phyloP scores from a whole-genome alignment of 2,888 invertebrate genomes.

The Osedax fenrisi region DNA sequence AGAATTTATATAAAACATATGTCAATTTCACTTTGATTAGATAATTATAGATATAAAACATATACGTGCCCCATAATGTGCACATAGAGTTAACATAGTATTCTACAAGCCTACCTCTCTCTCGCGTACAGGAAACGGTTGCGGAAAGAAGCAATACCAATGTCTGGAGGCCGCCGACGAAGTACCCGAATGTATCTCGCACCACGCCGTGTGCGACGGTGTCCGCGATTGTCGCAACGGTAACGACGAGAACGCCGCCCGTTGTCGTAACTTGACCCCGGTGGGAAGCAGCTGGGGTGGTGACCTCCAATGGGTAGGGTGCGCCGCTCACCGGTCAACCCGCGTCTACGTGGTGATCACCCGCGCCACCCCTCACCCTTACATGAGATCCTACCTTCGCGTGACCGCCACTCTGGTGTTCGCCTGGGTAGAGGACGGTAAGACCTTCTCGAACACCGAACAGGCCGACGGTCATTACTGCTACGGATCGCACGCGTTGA shows the following conservation, averaged over 20 bases:
- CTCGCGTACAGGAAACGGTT: background rate
- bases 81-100: no score
- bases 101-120: no score
- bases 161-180: background rate
- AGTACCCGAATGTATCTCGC: background rate
- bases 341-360: background rate
- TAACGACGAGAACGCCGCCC: background rate
- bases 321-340: background rate
- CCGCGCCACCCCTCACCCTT: background rate
- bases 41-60: no score
- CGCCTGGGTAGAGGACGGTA: conserved; percentile 11
- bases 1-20: no score
- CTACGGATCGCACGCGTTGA: background rate
- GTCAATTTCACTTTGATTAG: no score
- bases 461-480: conserved; percentile 4
- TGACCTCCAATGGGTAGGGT: conserved; percentile 11
- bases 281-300: conserved; percentile 7
- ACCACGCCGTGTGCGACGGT: conserved; percentile 5
- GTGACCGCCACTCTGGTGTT: background rate
- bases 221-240: conserved; percentile 4
- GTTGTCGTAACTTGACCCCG: background rate
- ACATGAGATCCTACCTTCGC: background rate
- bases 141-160: background rate
- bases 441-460: background rate
- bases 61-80: no score